These are phyloP conservation scores for Catocala fraxini DNA, from an alignment of 2,888 invertebrate species.

Conservation along the genomic window DNA sequence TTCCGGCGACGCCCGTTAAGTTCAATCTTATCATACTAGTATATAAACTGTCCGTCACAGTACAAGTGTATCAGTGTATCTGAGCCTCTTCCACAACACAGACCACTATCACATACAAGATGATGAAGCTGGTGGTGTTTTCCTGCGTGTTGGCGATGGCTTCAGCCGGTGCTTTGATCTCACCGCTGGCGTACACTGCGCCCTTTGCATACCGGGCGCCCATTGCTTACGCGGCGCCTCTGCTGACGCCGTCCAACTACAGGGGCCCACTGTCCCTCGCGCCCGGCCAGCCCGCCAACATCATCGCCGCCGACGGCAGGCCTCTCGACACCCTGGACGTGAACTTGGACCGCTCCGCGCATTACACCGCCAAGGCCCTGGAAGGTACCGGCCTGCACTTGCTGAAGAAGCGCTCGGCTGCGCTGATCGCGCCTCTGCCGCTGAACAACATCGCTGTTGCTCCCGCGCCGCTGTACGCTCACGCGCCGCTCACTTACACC, in stretches of 20 bases:
- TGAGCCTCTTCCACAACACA: slow-evolving; percentile 71
- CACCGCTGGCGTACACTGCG: slow-evolving; percentile 38
- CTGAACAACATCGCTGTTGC: slow-evolving; percentile 46
- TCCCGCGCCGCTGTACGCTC: slow-evolving; percentile 2
- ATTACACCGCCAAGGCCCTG: slow-evolving; percentile 70
- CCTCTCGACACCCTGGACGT: slow-evolving; percentile 80
- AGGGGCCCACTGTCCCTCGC: slow-evolving; percentile 80
- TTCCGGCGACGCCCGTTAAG: slow-evolving; percentile 67
- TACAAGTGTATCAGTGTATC: slow-evolving; percentile 69
- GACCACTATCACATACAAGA: slow-evolving; percentile 72
- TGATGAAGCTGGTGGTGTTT: slow-evolving; percentile 88
- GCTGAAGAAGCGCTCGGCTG: slow-evolving; percentile 72
- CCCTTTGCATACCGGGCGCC: slow-evolving; percentile 41
- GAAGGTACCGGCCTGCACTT: slow-evolving; percentile 56
- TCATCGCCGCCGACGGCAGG: slow-evolving; percentile 77
- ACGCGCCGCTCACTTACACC: too few species aligned
- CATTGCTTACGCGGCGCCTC: slow-evolving; percentile 54
- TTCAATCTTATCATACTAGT: slow-evolving; percentile 53
- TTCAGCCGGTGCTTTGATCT: slow-evolving; percentile 67
- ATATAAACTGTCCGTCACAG: slow-evolving; percentile 64
- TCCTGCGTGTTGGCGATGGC: slow-evolving; percentile 88
- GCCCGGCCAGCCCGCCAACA: slow-evolving; percentile 79
- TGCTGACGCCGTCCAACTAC: slow-evolving; percentile 67
- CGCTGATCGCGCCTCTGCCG: slow-evolving; percentile 38
- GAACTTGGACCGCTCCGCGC: slow-evolving; percentile 78